A percentile compares a stretch with the other conserved stretches of the same genome.
Evolutionary conservation across 2,113 vertebrate species (phyloP).

Genomic region (Tenebrosternarchus preto): DNA sequence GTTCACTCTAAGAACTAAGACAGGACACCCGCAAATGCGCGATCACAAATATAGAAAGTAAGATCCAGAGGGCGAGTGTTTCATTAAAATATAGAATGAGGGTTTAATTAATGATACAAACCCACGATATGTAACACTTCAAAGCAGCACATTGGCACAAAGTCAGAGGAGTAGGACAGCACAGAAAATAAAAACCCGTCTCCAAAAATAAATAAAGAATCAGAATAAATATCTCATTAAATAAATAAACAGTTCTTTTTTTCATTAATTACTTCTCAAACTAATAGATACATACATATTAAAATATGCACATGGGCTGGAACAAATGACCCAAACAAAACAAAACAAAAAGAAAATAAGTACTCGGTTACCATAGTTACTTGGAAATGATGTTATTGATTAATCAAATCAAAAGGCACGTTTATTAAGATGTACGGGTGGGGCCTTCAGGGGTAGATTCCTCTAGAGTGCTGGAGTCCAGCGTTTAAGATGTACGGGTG

Average conservation of each 20-base stretch:
- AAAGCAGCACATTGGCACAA: slow-evolving; percentile 84
- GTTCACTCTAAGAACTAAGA: not conserved
- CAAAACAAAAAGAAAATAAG: slow-evolving; percentile 62
- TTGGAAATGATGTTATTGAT: slow-evolving; percentile 78
- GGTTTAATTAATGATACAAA: slow-evolving; percentile 83
- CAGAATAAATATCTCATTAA: slow-evolving; percentile 82
- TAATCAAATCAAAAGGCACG: slow-evolving; percentile 84
- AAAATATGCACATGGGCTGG: slow-evolving; percentile 79
- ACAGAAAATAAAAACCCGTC: slow-evolving; percentile 80
- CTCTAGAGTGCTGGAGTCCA: not conserved
- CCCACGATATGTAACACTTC: slow-evolving; percentile 82
- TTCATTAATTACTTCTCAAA: slow-evolving; percentile 75
- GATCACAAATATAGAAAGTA: slow-evolving; percentile 33
- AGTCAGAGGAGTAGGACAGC: slow-evolving; percentile 80
- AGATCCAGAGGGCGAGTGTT: slow-evolving; percentile 54
- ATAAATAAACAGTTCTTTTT: slow-evolving; percentile 81
- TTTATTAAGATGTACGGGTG: slow-evolving; percentile 82
- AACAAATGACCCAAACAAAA: slow-evolving; percentile 63
- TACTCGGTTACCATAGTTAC: slow-evolving; percentile 77
- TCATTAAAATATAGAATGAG: slow-evolving; percentile 81
- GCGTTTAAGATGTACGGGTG: too few relatives aligned
- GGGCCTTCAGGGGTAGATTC: slow-evolving; percentile 67
- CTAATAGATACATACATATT: slow-evolving; percentile 78
- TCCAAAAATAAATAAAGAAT: slow-evolving; percentile 77
- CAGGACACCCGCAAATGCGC: not conserved